These are phyloP conservation scores for Crossaster papposus DNA, from an alignment of 53 echinoderm and acorn worm genomes.

Conservation along the genomic window DNA sequence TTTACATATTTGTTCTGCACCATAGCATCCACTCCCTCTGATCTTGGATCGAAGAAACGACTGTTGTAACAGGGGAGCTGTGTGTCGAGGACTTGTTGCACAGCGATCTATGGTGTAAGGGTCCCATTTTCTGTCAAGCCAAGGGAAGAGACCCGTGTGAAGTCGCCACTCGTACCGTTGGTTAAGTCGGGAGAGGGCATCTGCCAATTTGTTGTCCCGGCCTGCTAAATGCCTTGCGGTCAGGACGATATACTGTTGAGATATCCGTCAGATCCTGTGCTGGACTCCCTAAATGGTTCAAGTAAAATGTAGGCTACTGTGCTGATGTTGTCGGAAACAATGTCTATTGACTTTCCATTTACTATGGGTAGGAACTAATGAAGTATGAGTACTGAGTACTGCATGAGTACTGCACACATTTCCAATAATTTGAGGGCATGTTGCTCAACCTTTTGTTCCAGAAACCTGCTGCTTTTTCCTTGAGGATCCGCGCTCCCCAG, in stretches of 20 bases:
- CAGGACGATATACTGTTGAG: slow-evolving; percentile 12
- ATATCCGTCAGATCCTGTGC: slow-evolving; percentile 9
- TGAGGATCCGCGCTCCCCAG: too few relatives aligned
- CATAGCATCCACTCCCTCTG: slow-evolving; percentile 60
- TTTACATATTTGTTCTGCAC: slow-evolving; percentile 66
- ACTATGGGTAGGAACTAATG: slow-evolving; percentile 5
- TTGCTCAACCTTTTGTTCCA: slow-evolving; percentile 60
- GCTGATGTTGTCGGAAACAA: slow-evolving; percentile 43
- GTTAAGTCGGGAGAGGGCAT: slow-evolving; percentile 19
- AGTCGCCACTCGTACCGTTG: too few relatives aligned
- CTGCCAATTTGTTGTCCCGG: slow-evolving; percentile 1
- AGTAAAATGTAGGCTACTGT: slow-evolving; percentile 21
- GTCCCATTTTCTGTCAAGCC: background rate
- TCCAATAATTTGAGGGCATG: slow-evolving; percentile 53
- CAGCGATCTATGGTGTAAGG: background rate
- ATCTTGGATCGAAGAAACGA: slow-evolving; percentile 38
- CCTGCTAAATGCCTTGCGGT: slow-evolving; percentile 34
- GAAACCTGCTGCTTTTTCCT: slow-evolving; percentile 24
- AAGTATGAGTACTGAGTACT: too few relatives aligned
- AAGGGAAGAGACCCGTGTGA: background rate
- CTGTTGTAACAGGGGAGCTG: slow-evolving; percentile 64
- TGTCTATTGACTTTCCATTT: slow-evolving; percentile 36
- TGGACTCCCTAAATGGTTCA: slow-evolving; percentile 29
- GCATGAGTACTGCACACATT: slow-evolving; percentile 47
- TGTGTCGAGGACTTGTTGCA: slow-evolving; percentile 48